Evolutionary conservation across 2,888 invertebrate species (phyloP).

Genomic region (Allophyes oxyacanthae): DNA sequence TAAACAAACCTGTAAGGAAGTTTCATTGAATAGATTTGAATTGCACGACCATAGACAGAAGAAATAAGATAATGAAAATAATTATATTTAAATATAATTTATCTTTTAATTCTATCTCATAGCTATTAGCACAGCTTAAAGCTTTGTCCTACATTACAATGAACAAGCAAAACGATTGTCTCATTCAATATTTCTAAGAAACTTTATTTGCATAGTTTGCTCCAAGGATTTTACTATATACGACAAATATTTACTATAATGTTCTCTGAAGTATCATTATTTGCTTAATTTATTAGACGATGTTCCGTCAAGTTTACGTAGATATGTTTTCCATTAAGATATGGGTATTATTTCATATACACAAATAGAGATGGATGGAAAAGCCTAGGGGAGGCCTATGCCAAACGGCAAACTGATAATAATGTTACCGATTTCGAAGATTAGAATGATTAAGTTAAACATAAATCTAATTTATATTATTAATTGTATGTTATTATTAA

Average conservation of each 20-base stretch:
- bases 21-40: no score
- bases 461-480: no score
- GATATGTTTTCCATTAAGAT: neutral
- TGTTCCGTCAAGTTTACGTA: constrained; percentile 11
- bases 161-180: neutral
- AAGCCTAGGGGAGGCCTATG: no score
- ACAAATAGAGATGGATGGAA: no score
- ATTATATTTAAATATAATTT: neutral
- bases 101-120: neutral
- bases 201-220: constrained; percentile 45
- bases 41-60: no score
- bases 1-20: no score
- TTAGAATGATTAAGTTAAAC: no score
- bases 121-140: neutral
- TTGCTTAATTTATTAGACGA: constrained; percentile 29
- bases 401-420: no score
- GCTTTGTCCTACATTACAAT: constrained; percentile 12
- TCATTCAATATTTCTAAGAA: constrained; percentile 21
- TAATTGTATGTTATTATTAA: no score
- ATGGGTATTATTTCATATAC: no score
- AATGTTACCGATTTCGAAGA: no score
- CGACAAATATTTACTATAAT: constrained; percentile 44
- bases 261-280: constrained; percentile 40
- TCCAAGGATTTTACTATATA: constrained; percentile 47
- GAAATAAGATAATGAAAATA: no score